Conservation (phyloP, 2,888 invertebrate genomes). For the Pachycephus smyrnensis region DNA sequence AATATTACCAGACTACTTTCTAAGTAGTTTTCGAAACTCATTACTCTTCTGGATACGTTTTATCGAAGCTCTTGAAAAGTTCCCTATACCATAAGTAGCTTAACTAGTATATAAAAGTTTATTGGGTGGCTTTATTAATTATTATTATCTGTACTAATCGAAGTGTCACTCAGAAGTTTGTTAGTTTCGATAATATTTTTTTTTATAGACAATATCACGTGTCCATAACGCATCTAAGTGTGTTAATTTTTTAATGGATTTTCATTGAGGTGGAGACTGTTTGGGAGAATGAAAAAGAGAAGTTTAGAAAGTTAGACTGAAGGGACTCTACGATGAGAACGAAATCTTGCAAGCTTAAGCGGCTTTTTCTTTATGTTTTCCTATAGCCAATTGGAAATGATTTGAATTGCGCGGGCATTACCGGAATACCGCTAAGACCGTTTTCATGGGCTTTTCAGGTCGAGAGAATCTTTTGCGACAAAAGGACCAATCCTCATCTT, state of each 20-base stretch:
- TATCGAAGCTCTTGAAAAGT: neutral
- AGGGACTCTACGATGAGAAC: neutral
- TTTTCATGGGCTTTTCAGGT: neutral
- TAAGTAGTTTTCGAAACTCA: neutral
- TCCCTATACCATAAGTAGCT: neutral
- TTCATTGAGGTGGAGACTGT: neutral
- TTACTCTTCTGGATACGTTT: neutral
- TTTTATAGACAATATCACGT: neutral
- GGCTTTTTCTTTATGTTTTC: neutral
- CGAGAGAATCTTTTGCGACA: conserved; percentile 10
- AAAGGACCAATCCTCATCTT: conserved; percentile 37
- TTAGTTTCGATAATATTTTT: neutral
- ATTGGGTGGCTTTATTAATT: neutral
- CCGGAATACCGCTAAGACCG: neutral
- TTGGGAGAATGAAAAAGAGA: no score
- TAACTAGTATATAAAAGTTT: neutral
- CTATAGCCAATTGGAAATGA: neutral
- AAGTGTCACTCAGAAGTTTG: neutral
- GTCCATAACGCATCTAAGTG: neutral
- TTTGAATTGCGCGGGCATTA: neutral
- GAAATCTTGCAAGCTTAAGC: neutral
- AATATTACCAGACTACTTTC: neutral
- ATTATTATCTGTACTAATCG: neutral
- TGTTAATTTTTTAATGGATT: neutral
- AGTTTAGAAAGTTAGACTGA: neutral